Conservation (phyloP, 2,888 invertebrate species). For the Dolomedes plantarius region DNA sequence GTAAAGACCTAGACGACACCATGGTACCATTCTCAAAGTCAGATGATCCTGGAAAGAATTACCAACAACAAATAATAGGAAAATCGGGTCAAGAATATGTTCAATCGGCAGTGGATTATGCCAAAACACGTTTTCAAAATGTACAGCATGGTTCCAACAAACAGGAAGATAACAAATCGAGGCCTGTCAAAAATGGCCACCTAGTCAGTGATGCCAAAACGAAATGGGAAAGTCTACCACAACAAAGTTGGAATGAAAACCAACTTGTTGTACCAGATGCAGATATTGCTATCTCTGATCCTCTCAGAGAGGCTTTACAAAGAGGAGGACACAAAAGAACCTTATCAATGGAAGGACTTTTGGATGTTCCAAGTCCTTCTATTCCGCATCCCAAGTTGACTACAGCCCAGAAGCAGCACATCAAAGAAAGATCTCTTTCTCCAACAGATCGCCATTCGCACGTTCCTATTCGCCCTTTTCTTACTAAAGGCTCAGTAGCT, state of each 20-base stretch:
- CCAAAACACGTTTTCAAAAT: slow-evolving; percentile 82
- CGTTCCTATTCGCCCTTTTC: slow-evolving; percentile 86
- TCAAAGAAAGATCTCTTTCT: slow-evolving; percentile 73
- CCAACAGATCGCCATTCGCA: slow-evolving; percentile 71
- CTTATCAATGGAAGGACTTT: slow-evolving; percentile 50
- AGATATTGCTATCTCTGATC: slow-evolving; percentile 15
- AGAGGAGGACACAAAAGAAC: slow-evolving; percentile 39
- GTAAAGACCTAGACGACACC: slow-evolving; percentile 24
- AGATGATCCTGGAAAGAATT: slow-evolving; percentile 11
- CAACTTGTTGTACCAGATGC: slow-evolving; percentile 31
- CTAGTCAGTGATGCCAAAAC: slow-evolving; percentile 71
- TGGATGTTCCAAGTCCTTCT: slow-evolving; percentile 75
- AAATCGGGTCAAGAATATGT: slow-evolving; percentile 62
- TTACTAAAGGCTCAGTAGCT: slow-evolving; percentile 92
- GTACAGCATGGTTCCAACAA: slow-evolving; percentile 76
- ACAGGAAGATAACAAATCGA: slow-evolving; percentile 75
- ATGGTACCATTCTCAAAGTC: slow-evolving; percentile 8
- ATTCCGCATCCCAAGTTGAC: slow-evolving; percentile 84
- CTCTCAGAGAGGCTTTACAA: slow-evolving; percentile 34
- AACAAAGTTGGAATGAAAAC: slow-evolving; percentile 46
- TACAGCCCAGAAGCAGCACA: slow-evolving; percentile 81
- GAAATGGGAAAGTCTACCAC: slow-evolving; percentile 66
- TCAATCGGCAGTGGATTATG: slow-evolving; percentile 82
- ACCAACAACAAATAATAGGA: slow-evolving; percentile 18
- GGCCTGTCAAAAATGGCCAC: slow-evolving; percentile 77